Conservation (phyloP, 2,113 vertebrate species). For the Dipodomys ordii region DNA sequence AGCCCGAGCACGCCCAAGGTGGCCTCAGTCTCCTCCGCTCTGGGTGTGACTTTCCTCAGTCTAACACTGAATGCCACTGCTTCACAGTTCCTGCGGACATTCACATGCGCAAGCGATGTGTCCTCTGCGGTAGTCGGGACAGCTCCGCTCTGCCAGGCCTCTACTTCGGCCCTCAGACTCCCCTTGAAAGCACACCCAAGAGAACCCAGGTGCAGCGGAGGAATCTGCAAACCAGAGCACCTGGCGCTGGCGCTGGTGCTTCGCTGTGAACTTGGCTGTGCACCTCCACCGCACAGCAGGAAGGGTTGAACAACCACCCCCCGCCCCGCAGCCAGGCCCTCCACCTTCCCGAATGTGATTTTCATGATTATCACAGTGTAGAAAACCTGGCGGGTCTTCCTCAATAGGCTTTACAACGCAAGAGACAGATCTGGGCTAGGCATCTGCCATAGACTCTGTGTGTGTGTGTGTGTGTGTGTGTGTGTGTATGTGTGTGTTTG, state of each 20-base stretch:
- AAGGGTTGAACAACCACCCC: too few species aligned
- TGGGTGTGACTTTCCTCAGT: not conserved
- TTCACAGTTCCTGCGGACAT: not conserved
- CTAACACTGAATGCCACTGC: not conserved
- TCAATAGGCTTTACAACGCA: not conserved
- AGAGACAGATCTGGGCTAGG: not conserved
- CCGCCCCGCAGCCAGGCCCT: not conserved
- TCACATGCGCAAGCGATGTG: not conserved
- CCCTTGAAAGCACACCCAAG: too few species aligned
- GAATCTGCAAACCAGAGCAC: too few species aligned
- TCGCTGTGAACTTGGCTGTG: too few species aligned
- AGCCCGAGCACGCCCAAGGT: accelerated
- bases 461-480: too few species aligned
- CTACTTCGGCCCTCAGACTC: not conserved
- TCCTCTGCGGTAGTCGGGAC: not conserved
- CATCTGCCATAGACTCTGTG: not conserved
- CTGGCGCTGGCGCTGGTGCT: too few species aligned
- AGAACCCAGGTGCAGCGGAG: too few species aligned
- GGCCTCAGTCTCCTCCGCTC: not conserved
- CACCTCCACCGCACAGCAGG: too few species aligned
- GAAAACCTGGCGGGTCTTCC: not conserved
- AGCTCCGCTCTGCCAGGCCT: not conserved
- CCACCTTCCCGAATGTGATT: not conserved
- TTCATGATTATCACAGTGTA: not conserved
- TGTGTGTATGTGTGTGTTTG: too few species aligned